A percentile compares a stretch with the other conserved stretches of the same genome.
These are phyloP conservation scores for Sturmia bella DNA, from an alignment of 2,888 invertebrate species.

Conservation along the genomic window DNA sequence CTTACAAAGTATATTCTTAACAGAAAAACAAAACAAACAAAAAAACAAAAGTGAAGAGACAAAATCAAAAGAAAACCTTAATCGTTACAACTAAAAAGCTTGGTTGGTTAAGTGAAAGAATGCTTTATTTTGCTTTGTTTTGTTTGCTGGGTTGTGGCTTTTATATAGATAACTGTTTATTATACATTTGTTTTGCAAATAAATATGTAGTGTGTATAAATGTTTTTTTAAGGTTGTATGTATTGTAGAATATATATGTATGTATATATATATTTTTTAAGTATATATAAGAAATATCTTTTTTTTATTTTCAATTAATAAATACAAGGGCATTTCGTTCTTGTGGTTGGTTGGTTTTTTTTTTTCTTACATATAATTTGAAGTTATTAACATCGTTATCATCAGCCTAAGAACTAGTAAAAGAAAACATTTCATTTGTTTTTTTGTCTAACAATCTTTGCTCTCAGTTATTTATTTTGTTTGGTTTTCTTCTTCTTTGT, in stretches of 20 bases:
- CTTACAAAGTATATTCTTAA: constrained; percentile 31
- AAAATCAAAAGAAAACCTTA: neutral
- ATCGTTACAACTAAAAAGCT: constrained; percentile 36
- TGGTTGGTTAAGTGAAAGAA: constrained; percentile 59
- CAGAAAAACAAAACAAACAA: constrained; percentile 33
- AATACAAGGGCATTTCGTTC: constrained; percentile 39
- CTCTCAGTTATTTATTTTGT: constrained; percentile 59
- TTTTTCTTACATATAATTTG: constrained; percentile 65
- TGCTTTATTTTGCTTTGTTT: constrained; percentile 35
- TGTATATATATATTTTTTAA: constrained; percentile 27
- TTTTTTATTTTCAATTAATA: constrained; percentile 20
- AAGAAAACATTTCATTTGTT: constrained; percentile 46
- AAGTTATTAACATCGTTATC: constrained; percentile 65
- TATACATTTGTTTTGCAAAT: constrained; percentile 16
- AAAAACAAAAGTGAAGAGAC: constrained; percentile 41
- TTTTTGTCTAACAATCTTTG: constrained; percentile 68
- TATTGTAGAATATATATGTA: constrained; percentile 32
- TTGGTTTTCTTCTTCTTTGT: constrained; percentile 19
- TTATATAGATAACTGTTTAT: constrained; percentile 7
- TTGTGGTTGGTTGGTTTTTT: constrained; percentile 36
- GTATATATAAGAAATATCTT: constrained; percentile 51
- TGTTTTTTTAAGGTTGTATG: constrained; percentile 19
- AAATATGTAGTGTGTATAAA: constrained; percentile 23
- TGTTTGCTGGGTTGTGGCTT: constrained; percentile 20
- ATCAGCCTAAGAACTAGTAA: constrained; percentile 56